phyloP scores from a whole-genome alignment of 2,113 vertebrate genomes.

The Cottus gobio region DNA sequence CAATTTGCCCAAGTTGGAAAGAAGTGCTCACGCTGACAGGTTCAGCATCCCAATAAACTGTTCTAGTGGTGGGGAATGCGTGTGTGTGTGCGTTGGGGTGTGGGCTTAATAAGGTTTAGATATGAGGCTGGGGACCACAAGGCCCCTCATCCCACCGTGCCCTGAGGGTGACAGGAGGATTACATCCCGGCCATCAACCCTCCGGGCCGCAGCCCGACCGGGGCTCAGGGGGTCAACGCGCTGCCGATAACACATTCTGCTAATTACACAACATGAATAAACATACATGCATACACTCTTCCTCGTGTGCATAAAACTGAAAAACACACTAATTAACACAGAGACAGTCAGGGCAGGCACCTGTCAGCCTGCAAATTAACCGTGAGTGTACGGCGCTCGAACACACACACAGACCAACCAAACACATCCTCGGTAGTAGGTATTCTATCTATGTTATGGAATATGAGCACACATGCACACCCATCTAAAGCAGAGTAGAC shows the following conservation, averaged over 20 bases:
- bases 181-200: constrained; percentile 67
- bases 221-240: constrained; percentile 58
- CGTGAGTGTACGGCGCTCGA: not conserved
- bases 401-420: not conserved
- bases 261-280: constrained; percentile 78
- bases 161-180: constrained; percentile 76
- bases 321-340: constrained; percentile 64
- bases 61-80: constrained; percentile 15
- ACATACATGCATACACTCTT: constrained; percentile 56
- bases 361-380: constrained; percentile 55
- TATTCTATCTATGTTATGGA: constrained; percentile 18
- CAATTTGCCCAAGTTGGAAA: not conserved
- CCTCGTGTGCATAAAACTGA: constrained; percentile 35
- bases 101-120: constrained; percentile 57
- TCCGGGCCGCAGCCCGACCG: constrained; percentile 31
- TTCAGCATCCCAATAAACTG: not conserved
- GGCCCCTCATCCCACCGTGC: constrained; percentile 44
- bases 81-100: not conserved
- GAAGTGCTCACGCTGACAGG: constrained; percentile 4
- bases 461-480: constrained; percentile 9
- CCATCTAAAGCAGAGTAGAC: constrained; percentile 33
- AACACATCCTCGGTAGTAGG: constrained; percentile 4
- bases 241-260: constrained; percentile 61
- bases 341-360: constrained; percentile 34
- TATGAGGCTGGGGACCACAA: constrained; percentile 57